Evolutionary conservation across 2,888 invertebrate genomes (phyloP).

Genomic region (Drosophila silvestris): DNA sequence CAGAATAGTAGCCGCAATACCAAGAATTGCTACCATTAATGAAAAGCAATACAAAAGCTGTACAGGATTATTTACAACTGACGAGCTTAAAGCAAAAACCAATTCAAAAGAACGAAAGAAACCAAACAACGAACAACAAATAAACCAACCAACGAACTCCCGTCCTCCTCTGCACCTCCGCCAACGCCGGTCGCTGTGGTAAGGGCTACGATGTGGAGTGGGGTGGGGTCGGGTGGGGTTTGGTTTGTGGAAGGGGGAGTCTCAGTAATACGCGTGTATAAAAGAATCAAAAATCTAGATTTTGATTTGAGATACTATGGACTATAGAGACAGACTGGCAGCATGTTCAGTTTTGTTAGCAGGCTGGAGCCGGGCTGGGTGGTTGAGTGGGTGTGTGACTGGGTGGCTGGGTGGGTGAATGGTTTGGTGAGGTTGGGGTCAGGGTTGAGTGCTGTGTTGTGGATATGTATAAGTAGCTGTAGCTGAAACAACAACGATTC

Average conservation of each 20-base stretch:
- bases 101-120: constrained; percentile 66
- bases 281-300: constrained; percentile 78
- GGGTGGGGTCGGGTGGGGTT: neutral
- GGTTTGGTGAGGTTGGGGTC: constrained; percentile 18
- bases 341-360: constrained; percentile 29
- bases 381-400: constrained; percentile 2
- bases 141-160: constrained; percentile 37
- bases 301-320: constrained; percentile 74
- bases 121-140: constrained; percentile 54
- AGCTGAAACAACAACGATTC: constrained; percentile 32
- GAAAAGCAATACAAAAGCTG: constrained; percentile 64
- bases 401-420: neutral
- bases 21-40: constrained; percentile 41
- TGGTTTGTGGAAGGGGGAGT: neutral
- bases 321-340: constrained; percentile 42
- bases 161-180: constrained; percentile 3
- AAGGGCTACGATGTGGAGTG: constrained; percentile 10
- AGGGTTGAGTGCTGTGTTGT: constrained; percentile 15
- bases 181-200: constrained; percentile 33
- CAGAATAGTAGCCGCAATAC: constrained; percentile 34
- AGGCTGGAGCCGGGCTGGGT: neutral
- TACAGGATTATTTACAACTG: constrained; percentile 74
- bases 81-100: constrained; percentile 69
- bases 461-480: constrained; percentile 44
- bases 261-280: constrained; percentile 68